A percentile compares a stretch with the other conserved stretches of the same genome.
phyloP scores from a whole-genome alignment of 2,797 vertebrate species.

The Apogon talboti region DNA sequence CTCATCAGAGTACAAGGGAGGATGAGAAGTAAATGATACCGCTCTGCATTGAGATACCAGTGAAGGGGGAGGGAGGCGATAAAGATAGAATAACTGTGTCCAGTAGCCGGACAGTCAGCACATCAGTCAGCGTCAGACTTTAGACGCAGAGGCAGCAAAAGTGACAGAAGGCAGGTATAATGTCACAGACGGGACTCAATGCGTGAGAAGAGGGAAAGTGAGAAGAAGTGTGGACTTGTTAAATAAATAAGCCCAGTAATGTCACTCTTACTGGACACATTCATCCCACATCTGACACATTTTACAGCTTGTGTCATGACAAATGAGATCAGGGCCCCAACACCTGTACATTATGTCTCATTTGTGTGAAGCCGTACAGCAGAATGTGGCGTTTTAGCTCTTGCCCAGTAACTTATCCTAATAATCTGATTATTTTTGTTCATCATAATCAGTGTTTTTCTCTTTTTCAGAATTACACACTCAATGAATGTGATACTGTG shows the following conservation, averaged over 20 bases:
- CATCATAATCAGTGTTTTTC: neutral
- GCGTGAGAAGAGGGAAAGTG: neutral
- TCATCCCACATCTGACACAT: slow-evolving; percentile 39
- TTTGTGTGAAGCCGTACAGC: too few relatives aligned
- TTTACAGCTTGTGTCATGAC: slow-evolving; percentile 31
- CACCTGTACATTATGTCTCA: too few relatives aligned
- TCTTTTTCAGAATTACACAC: neutral
- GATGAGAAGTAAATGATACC: slow-evolving; percentile 8
- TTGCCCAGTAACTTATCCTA: neutral
- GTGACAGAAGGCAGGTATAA: slow-evolving; percentile 36
- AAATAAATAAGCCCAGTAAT: too few relatives aligned
- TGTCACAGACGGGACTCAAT: slow-evolving; percentile 27
- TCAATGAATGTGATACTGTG: too few relatives aligned
- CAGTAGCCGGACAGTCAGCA: slow-evolving; percentile 27
- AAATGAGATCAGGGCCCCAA: neutral
- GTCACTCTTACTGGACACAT: too few relatives aligned
- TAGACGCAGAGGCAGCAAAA: slow-evolving; percentile 27
- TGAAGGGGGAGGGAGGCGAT: slow-evolving; percentile 7
- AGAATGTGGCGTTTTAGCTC: too few relatives aligned
- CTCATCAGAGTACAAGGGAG: neutral
- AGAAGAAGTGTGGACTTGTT: slow-evolving; percentile 6
- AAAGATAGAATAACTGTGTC: slow-evolving; percentile 13
- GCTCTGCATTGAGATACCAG: neutral
- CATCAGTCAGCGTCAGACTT: slow-evolving; percentile 36
- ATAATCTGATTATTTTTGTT: neutral